Evolutionary conservation across 1,140 invertebrate species (phyloP).

Genomic region (Teleogryllus occipitalis): DNA sequence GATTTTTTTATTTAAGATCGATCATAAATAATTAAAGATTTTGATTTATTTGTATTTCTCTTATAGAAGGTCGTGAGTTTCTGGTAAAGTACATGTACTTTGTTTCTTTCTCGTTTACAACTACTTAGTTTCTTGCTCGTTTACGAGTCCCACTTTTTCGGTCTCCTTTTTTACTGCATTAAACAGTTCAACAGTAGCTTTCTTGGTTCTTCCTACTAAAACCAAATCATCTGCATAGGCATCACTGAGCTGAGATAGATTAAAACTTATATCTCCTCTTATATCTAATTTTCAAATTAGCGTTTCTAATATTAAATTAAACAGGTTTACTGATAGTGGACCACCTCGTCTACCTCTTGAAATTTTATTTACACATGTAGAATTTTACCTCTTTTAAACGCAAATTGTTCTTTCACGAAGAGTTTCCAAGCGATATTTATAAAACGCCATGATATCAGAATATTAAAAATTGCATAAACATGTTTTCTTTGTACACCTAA

Average conservation of each 20-base stretch:
- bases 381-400: too few species aligned
- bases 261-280: background rate
- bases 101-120: too few species aligned
- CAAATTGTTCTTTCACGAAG: too few species aligned
- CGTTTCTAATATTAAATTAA: constrained; percentile 23
- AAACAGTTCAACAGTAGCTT: constrained; percentile 8
- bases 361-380: too few species aligned
- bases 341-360: constrained; percentile 23
- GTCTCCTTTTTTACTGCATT: constrained; percentile 7
- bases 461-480: too few species aligned
- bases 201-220: constrained; percentile 10
- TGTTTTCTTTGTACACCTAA: too few species aligned
- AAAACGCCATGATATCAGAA: too few species aligned
- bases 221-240: constrained; percentile 22
- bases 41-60: background rate
- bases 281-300: background rate
- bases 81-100: background rate
- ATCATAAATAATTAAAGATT: background rate
- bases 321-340: constrained; percentile 19
- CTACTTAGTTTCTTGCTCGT: too few species aligned
- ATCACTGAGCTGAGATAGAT: constrained; percentile 9
- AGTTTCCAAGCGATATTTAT: too few species aligned
- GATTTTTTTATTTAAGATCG: background rate
- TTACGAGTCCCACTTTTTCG: background rate
- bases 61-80: background rate